Conservation (phyloP, 2,113 vertebrate genomes). For the Brachirus orientalis region DNA sequence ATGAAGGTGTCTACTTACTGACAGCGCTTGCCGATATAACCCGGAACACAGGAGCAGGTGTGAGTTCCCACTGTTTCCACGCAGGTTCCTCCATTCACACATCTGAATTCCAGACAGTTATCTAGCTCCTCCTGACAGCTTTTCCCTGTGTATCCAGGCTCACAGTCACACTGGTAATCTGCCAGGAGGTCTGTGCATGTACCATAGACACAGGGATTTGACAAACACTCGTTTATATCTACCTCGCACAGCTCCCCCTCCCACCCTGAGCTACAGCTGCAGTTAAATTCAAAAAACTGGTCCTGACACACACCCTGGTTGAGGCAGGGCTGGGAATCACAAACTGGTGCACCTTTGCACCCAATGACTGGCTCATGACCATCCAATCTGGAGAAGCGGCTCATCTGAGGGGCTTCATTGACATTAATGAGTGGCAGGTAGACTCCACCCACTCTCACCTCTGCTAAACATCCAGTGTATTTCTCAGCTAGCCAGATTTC, state of each 20-base stretch:
- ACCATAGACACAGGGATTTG: conserved; percentile 85
- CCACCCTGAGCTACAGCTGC: conserved; percentile 87
- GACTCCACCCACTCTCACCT: conserved; percentile 86
- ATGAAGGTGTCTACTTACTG: conserved; percentile 82
- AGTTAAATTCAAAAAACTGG: conserved; percentile 87
- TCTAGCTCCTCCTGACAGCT: conserved; percentile 88
- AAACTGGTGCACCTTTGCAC: conserved; percentile 84
- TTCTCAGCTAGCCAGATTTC: conserved; percentile 84
- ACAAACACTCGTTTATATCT: conserved; percentile 84
- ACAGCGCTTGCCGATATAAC: conserved; percentile 83
- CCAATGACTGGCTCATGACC: conserved; percentile 72
- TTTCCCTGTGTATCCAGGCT: conserved; percentile 85
- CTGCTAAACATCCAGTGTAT: conserved; percentile 91
- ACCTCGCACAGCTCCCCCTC: conserved; percentile 84
- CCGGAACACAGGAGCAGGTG: conserved; percentile 83
- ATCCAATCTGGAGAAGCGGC: conserved; percentile 75
- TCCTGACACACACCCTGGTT: conserved; percentile 87
- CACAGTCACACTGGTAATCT: conserved; percentile 87
- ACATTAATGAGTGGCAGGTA: conserved; percentile 83
- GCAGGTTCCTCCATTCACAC: conserved; percentile 85
- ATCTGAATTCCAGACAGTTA: conserved; percentile 85
- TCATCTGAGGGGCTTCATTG: conserved; percentile 70
- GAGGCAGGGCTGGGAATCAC: conserved; percentile 85
- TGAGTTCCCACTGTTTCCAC: conserved; percentile 71
- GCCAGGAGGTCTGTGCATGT: conserved; percentile 83